Base-by-base conservation (phyloP, 2,888 invertebrate species). In the Pheosia gnoma region DNA sequence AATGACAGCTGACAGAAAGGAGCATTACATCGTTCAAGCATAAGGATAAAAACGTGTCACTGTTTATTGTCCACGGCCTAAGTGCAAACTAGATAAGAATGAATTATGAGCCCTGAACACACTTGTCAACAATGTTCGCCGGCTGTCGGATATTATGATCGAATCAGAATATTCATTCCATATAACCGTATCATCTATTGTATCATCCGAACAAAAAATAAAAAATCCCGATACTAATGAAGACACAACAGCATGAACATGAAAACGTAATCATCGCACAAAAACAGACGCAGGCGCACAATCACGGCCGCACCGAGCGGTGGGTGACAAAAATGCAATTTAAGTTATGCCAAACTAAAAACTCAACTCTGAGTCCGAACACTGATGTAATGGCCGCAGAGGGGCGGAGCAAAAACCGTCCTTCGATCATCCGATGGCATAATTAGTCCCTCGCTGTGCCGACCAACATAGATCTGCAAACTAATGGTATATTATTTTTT, bases 321-420 rank as follows among this genome's bases (percentile, higher is more conserved):
- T 84, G 86, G 88, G 92, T 91, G 92, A 90, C 92, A 91, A 92
- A 91, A 92, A 91, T 92, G 91, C 91, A 90, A 91, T 91, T 88
- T 92, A 87, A 89, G 88, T 87, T 91, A 90, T 90, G 84, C 84
- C 76, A 73, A 75, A 81, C 84, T 86, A 91, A 91, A 91, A 91
- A 91, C 84, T 85, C 84, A 88, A 89, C 89, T 87, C 84, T 79
- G 75, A 66, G 77, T 79, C 80, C 80, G 83, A 84, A 79, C 81
- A 80, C 75, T 71, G 72, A 80, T 80, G 83, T 71, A 72, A 80
- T 80, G 83, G 82, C 80, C 77, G 73, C 64, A 67, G 67, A 39
- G 25, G 4, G 74, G 61, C 10, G 60, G 37, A 63, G 70, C 80
- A 91, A 91, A 91, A 91, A 90, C 82, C 63, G 67, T 70, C 78